phyloP scores from a whole-genome alignment of 2,113 vertebrate genomes.

The Pholis gunnellus region DNA sequence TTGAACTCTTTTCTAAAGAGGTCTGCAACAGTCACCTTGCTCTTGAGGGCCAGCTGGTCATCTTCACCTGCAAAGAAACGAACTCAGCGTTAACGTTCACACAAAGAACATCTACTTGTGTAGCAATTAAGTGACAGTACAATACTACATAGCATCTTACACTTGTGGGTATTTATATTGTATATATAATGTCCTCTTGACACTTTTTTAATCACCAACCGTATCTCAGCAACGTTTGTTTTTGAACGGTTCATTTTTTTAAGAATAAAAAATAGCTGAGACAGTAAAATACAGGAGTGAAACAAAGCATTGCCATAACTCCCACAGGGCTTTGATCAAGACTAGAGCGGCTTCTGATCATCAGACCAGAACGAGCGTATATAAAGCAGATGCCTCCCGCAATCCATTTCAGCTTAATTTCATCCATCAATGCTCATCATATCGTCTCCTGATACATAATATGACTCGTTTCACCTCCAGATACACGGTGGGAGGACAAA shows the following conservation, averaged over 20 bases:
- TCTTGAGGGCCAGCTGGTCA: slow-evolving; percentile 92
- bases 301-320: slow-evolving; percentile 19
- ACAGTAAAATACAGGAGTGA: background rate
- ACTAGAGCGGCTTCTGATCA: slow-evolving; percentile 33
- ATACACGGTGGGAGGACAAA: background rate
- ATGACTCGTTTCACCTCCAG: slow-evolving; percentile 49
- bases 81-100: background rate
- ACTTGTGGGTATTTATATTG: background rate
- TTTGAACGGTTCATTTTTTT: slow-evolving; percentile 41
- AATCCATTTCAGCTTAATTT: slow-evolving; percentile 61
- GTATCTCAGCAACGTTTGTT: slow-evolving; percentile 38
- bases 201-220: slow-evolving; percentile 22
- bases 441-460: slow-evolving; percentile 33
- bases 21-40: slow-evolving; percentile 91
- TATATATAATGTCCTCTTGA: slow-evolving; percentile 14
- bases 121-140: background rate
- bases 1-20: slow-evolving; percentile 92
- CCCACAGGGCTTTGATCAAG: slow-evolving; percentile 57
- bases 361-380: slow-evolving; percentile 39
- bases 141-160: too few relatives aligned
- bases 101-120: background rate
- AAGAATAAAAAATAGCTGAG: slow-evolving; percentile 32
- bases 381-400: slow-evolving; percentile 53
- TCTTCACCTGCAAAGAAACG: slow-evolving; percentile 88
- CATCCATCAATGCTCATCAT: slow-evolving; percentile 59